Conservation (phyloP, 2,888 invertebrate genomes). For the Panorpa germanica region DNA sequence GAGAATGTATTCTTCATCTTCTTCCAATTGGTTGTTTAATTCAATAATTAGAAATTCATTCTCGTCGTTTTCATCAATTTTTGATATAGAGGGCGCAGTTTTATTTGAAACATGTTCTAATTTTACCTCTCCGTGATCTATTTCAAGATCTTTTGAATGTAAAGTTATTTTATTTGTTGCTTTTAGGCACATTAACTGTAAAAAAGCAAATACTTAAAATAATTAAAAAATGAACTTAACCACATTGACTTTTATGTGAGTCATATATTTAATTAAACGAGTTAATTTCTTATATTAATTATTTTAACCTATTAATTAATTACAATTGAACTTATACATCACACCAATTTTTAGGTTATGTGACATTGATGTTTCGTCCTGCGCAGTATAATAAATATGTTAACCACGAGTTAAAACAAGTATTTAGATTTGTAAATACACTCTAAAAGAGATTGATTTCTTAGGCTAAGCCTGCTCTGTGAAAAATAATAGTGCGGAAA, state of each 20-base stretch:
- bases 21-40: slow-evolving; percentile 25
- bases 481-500: neutral
- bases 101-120: slow-evolving; percentile 13
- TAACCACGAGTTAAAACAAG: too few species aligned
- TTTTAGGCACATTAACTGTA: slow-evolving; percentile 28
- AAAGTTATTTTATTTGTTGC: slow-evolving; percentile 40
- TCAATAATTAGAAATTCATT: slow-evolving; percentile 40
- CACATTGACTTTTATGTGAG: neutral
- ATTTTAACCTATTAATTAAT: too few species aligned
- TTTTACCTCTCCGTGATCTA: slow-evolving; percentile 23
- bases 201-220: slow-evolving; percentile 8
- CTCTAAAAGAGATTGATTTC: neutral
- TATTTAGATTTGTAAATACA: slow-evolving; percentile 1
- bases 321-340: too few species aligned
- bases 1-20: slow-evolving; percentile 30
- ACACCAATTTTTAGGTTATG: too few species aligned
- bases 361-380: too few species aligned
- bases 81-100: slow-evolving; percentile 9
- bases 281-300: neutral
- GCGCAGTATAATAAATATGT: too few species aligned
- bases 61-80: slow-evolving; percentile 26
- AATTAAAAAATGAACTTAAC: neutral
- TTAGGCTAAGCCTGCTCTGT: neutral
- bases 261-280: slow-evolving; percentile 11
- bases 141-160: slow-evolving; percentile 39